Percentiles rank a stretch among this genome's conserved stretches.
Conservation (phyloP, 2,113 vertebrate species). For the Malurus elegans region DNA sequence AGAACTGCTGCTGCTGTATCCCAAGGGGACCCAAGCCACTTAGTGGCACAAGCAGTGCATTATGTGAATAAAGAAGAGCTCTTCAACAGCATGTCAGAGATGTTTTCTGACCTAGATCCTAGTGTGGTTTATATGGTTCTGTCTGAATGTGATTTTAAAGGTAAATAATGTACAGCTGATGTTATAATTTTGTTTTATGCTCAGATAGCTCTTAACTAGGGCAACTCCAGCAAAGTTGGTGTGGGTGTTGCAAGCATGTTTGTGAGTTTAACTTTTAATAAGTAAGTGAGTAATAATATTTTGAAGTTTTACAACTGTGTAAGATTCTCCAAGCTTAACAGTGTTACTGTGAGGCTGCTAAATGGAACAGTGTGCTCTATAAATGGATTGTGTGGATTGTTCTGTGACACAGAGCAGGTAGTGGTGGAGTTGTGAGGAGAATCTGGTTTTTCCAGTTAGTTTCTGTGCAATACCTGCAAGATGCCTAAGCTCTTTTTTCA, state of each 20-base stretch:
- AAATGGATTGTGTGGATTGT: neutral
- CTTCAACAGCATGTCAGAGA: constrained; percentile 85
- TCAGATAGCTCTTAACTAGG: neutral
- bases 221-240: neutral
- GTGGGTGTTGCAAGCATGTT: neutral
- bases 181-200: constrained; percentile 21
- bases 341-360: neutral
- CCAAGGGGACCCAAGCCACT: constrained; percentile 2
- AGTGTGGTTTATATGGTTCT: constrained; percentile 93
- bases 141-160: constrained; percentile 94
- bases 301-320: neutral
- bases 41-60: constrained; percentile 3
- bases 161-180: constrained; percentile 72
- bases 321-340: neutral
- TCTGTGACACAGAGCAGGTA: neutral
- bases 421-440: neutral
- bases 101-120: constrained; percentile 93
- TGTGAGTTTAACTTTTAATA: constrained; percentile 1
- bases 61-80: constrained; percentile 77
- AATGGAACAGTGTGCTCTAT: neutral
- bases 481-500: neutral
- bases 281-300: neutral
- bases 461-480: neutral
- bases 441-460: neutral
- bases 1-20: constrained; percentile 32